These are phyloP conservation scores for Fukomys damarensis DNA, from an alignment of 2,113 vertebrate genomes.

Conservation along the genomic window DNA sequence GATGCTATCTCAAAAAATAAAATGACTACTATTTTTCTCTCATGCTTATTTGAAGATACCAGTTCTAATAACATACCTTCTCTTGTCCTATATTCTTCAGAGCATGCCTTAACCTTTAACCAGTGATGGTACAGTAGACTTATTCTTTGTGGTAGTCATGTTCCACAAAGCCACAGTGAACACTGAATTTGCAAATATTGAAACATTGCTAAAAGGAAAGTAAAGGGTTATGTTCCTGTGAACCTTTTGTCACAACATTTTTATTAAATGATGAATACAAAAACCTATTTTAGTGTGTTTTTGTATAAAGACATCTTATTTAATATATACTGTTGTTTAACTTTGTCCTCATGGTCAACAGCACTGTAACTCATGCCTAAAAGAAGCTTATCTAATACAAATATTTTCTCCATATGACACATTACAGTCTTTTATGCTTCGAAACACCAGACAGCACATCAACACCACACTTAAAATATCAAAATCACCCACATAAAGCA, in stretches of 20 bases:
- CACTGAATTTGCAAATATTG: slow-evolving; percentile 7
- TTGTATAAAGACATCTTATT: background rate
- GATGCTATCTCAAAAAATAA: background rate
- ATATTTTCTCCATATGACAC: background rate
- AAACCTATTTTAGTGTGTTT: background rate
- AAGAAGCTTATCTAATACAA: background rate
- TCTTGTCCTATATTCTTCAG: background rate
- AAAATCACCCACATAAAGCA: background rate
- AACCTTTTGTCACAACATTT: background rate
- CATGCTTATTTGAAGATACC: background rate
- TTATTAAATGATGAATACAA: background rate
- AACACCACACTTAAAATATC: background rate
- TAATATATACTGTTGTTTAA: background rate
- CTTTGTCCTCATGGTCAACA: background rate
- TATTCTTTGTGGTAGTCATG: background rate
- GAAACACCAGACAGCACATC: background rate
- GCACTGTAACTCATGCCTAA: background rate
- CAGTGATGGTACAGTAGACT: background rate
- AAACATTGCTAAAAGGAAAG: background rate
- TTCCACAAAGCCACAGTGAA: background rate
- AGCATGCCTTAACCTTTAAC: background rate
- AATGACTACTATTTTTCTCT: slow-evolving; percentile 5
- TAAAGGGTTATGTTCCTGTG: background rate
- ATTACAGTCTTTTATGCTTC: background rate
- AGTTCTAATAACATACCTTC: background rate